phyloP scores from a whole-genome alignment of 2,888 invertebrate species.

The Ditylenchus weischeri region DNA sequence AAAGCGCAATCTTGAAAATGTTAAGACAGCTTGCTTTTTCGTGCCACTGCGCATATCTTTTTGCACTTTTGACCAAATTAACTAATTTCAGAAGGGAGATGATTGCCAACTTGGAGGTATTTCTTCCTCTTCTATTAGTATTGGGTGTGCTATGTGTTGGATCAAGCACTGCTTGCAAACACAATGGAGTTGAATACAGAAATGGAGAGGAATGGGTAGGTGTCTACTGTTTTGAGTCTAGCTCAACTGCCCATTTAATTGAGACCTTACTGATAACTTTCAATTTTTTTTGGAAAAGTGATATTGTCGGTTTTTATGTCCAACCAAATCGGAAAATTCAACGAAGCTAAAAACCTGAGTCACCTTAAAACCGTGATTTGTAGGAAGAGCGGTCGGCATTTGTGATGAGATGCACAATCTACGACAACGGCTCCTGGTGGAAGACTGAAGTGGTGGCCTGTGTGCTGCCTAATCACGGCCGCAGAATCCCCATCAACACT shows the following conservation, averaged over 20 bases:
- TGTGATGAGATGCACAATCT: slow-evolving; percentile 40
- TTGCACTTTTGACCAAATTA: neutral
- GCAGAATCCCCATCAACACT: slow-evolving; percentile 22
- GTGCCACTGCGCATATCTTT: neutral
- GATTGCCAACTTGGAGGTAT: too few species aligned
- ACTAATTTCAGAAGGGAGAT: neutral
- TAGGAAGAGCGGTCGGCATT: slow-evolving; percentile 37
- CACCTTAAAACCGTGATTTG: slow-evolving; percentile 9
- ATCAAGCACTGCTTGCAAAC: slow-evolving; percentile 24
- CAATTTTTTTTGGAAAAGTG: too few species aligned
- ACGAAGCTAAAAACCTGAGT: too few species aligned
- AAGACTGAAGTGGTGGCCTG: slow-evolving; percentile 44
- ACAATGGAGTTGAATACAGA: slow-evolving; percentile 33
- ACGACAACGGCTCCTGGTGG: slow-evolving; percentile 41
- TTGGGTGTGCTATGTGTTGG: slow-evolving; percentile 16
- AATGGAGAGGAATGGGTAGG: slow-evolving; percentile 44
- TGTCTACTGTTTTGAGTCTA: neutral
- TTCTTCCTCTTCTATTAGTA: slow-evolving; percentile 6
- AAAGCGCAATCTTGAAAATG: too few species aligned
- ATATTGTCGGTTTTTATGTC: too few species aligned
- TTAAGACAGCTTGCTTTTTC: too few species aligned
- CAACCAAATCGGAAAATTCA: too few species aligned
- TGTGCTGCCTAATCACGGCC: slow-evolving; percentile 27
- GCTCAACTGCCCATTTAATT: too few species aligned
- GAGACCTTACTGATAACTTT: too few species aligned